Evolutionary conservation across 2,113 vertebrate genomes (phyloP), one percentile per base, ranked within the genome.

Genomic region (Pyrgilauda ruficollis): DNA sequence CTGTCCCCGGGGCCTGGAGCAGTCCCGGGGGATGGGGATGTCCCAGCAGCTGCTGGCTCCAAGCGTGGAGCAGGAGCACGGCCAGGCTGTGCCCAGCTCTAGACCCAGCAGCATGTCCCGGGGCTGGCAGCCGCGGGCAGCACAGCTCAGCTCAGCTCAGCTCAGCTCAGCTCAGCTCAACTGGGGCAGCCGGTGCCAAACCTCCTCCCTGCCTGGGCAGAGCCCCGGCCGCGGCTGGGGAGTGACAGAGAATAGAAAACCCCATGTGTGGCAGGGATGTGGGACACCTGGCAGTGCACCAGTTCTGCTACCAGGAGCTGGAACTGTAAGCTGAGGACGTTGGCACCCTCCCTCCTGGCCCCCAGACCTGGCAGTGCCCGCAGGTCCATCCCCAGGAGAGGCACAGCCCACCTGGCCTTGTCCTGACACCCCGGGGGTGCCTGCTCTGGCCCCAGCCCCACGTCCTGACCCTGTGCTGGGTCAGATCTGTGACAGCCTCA

Each of bases 241-340:
- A 43, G 30, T 0, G 13, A 94, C 37, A n/a, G 58, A 14, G 37
- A 96, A 95, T 37, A 95, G 95, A 97, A 95, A 96, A 5, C 22
- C 21, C n/a, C 94, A 85, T 78, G 50, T 94, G 95, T 10, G 7
- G 58, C 56, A 37, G 24, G 58, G 58, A 27, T 27, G 35, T 4
- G 8, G 30, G 39, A 70, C 67, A 43, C 35, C 23, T 2, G 2
- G 49, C 1, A 2, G 73, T 4, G 22, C 47, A 11, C 9, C 2
- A 1, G n/a, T 27, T 52, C 37, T 61, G 75, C 47, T 46, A 8
- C 26, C 2, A 4, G 27, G 49, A 85, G 35, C 72, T 53, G 49
- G 22, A 86, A 75, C 37, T 1, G 0, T 4, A 9, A 30, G 46
- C 35, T 18, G 5, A 12, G 52, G 35, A 18, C 0, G 1, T 4